These are phyloP conservation scores for Zeuzera pyrina DNA, from an alignment of 2,888 invertebrate genomes.

Conservation along the genomic window DNA sequence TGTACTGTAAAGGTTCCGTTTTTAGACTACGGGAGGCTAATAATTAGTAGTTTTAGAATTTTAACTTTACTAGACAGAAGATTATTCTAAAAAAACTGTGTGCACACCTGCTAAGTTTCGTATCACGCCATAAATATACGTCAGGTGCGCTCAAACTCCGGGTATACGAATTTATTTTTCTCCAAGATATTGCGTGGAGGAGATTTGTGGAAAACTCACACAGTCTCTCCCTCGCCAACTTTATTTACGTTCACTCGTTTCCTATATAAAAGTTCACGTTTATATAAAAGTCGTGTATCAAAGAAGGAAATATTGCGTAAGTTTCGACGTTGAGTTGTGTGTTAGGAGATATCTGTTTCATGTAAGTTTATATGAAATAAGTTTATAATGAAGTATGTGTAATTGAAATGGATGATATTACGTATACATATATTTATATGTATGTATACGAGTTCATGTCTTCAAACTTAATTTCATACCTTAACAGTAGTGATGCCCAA, in stretches of 20 bases:
- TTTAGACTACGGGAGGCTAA: too few relatives aligned
- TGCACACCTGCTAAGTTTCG: constrained; percentile 21
- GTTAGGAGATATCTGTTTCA: too few relatives aligned
- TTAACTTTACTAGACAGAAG: not conserved
- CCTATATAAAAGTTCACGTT: constrained; percentile 17
- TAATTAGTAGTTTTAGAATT: too few relatives aligned
- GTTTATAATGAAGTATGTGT: too few relatives aligned
- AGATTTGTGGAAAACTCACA: constrained; percentile 36
- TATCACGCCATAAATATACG: constrained; percentile 30
- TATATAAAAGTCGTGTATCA: too few relatives aligned
- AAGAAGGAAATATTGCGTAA: constrained; percentile 18
- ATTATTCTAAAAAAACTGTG: constrained; percentile 8
- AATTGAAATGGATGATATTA: too few relatives aligned
- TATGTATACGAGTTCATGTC: too few relatives aligned
- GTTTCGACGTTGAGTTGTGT: constrained; percentile 16
- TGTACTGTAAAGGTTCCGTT: too few relatives aligned
- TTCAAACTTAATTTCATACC: too few relatives aligned
- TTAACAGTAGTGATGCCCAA: too few relatives aligned
- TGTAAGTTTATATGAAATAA: too few relatives aligned
- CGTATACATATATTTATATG: too few relatives aligned
- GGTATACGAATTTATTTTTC: constrained; percentile 48
- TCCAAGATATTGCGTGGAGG: constrained; percentile 40
- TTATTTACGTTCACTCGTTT: constrained; percentile 22
- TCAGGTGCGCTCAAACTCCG: constrained; percentile 34
- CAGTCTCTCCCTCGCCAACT: constrained; percentile 12